phyloP scores from a whole-genome alignment of 2,797 vertebrate species.

The Carcharodon carcharias region DNA sequence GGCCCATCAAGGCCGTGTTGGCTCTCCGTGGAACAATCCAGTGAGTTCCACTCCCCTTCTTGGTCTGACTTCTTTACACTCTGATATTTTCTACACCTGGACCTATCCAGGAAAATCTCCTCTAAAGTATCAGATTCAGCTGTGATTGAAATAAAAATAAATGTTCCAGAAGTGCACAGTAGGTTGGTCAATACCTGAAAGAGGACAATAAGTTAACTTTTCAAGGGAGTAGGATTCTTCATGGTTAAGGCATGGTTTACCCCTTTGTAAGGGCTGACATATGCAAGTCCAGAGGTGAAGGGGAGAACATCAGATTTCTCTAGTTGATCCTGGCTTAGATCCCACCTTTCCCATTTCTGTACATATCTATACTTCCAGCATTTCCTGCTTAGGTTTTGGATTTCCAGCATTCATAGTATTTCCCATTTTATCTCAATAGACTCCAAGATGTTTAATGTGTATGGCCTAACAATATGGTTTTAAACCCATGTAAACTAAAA shows the following conservation, averaged over 20 bases:
- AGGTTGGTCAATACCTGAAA: background rate
- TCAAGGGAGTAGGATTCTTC: too few species aligned
- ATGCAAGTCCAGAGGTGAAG: background rate
- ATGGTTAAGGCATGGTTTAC: background rate
- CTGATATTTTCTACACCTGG: background rate
- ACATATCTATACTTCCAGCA: background rate
- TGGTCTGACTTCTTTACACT: background rate
- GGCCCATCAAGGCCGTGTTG: too few species aligned
- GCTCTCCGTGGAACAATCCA: too few species aligned
- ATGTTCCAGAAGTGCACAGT: background rate
- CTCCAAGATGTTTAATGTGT: constrained; percentile 20
- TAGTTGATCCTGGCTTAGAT: background rate
- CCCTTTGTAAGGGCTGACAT: background rate
- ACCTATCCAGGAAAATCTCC: background rate
- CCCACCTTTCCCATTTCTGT: background rate
- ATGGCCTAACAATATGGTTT: background rate
- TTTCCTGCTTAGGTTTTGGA: background rate
- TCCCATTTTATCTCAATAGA: background rate
- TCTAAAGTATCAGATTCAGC: background rate
- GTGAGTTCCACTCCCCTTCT: too few species aligned
- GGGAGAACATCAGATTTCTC: background rate
- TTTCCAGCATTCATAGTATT: background rate
- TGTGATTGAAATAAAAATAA: background rate
- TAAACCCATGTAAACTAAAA: constrained; percentile 22
- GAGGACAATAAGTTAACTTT: background rate